Percentiles rank a stretch among this genome's conserved stretches.
phyloP scores from a whole-genome alignment of 2,888 invertebrate species.

The Epirrhoe tristata region DNA sequence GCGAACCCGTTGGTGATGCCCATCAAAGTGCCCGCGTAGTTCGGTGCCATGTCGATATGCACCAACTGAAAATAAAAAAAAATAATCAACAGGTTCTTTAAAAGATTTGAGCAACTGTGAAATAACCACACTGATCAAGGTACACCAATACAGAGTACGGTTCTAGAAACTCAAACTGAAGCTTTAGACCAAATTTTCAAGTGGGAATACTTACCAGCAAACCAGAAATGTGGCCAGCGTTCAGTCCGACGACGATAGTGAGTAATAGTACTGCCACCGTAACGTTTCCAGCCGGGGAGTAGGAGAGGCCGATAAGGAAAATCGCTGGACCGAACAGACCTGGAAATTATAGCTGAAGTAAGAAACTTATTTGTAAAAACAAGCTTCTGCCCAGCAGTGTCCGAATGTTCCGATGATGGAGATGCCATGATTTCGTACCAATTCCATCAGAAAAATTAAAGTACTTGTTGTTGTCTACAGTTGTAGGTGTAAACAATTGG shows the following conservation, averaged over 20 bases:
- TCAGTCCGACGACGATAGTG: constrained; percentile 88
- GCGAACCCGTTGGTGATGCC: constrained; percentile 90
- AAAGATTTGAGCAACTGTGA: too few species aligned
- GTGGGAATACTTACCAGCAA: constrained; percentile 76
- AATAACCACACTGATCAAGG: too few species aligned
- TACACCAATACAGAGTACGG: too few species aligned
- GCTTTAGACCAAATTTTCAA: too few species aligned
- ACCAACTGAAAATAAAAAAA: constrained; percentile 80
- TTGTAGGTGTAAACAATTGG: too few species aligned
- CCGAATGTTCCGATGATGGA: too few species aligned
- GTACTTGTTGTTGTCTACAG: too few species aligned
- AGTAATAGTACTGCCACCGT: constrained; percentile 86
- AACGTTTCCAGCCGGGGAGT: constrained; percentile 74
- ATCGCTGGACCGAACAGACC: constrained; percentile 88
- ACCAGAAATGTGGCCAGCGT: constrained; percentile 89
- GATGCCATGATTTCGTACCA: too few species aligned
- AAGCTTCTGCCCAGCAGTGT: too few species aligned
- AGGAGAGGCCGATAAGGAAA: constrained; percentile 86
- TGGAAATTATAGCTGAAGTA: constrained; percentile 43
- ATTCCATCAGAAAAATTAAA: too few species aligned
- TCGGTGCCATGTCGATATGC: constrained; percentile 91
- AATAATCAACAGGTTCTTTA: not conserved
- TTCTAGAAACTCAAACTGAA: too few species aligned
- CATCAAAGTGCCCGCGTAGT: constrained; percentile 91
- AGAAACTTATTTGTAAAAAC: not conserved